These are phyloP conservation scores for Catostylus mosaicus DNA, from an alignment of 30 jellyfish, hydroid and myxozoan genomes.

Conservation along the genomic window DNA sequence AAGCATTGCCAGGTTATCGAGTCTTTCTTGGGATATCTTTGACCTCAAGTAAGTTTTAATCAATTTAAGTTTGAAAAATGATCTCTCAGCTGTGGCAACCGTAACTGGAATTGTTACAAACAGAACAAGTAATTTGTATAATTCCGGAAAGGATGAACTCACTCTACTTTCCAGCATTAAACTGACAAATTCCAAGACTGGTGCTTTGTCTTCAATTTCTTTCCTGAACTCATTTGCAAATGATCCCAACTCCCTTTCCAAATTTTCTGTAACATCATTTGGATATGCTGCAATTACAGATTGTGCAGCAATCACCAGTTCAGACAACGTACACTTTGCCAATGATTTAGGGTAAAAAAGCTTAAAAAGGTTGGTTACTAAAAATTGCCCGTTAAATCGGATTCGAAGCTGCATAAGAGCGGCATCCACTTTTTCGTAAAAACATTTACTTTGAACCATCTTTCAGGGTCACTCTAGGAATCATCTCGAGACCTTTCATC, in stretches of 20 bases:
- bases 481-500: constrained; percentile 26
- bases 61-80: constrained; percentile 22
- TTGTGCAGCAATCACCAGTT: background rate
- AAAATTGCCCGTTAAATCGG: constrained; percentile 37
- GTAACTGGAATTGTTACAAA: constrained; percentile 52
- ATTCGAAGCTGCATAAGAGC: constrained; percentile 39
- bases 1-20: constrained; percentile 21
- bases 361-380: constrained; percentile 19
- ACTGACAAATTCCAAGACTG: constrained; percentile 21
- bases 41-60: constrained; percentile 39
- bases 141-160: constrained; percentile 43
- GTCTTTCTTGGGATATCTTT: constrained; percentile 40
- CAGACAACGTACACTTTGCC: constrained; percentile 3
- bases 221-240: constrained; percentile 30
- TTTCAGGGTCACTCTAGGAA: constrained; percentile 1
- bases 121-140: constrained; percentile 25
- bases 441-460: constrained; percentile 23
- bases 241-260: constrained; percentile 35
- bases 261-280: constrained; percentile 34
- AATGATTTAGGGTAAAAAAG: constrained; percentile 3
- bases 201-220: background rate
- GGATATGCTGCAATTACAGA: background rate
- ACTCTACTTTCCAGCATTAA: constrained; percentile 47
- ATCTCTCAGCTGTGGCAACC: constrained; percentile 49
- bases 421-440: constrained; percentile 20